Evolutionary conservation across 2,797 vertebrate species (phyloP).

Genomic region (Pangasius larnaudii): DNA sequence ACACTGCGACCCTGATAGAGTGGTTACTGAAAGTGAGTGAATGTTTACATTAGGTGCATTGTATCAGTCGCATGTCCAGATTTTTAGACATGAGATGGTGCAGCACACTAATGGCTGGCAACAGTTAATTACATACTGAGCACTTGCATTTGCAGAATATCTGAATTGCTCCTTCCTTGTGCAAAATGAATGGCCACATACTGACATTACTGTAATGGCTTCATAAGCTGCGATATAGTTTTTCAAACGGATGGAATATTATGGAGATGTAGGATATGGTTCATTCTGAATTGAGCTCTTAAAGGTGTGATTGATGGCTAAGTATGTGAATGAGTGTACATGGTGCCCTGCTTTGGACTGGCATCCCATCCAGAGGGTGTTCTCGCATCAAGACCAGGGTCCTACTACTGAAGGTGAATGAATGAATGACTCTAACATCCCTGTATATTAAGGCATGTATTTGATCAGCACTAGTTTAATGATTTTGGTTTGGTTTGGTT

Average conservation of each 20-base stretch:
- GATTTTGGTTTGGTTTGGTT: too few species aligned
- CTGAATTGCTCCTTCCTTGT: not conserved
- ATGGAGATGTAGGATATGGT: not conserved
- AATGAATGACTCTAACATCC: not conserved
- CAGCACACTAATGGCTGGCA: not conserved
- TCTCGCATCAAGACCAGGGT: not conserved
- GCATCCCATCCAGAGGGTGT: not conserved
- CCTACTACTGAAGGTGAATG: not conserved
- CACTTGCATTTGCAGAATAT: not conserved
- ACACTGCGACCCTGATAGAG: not conserved
- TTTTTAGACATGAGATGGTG: not conserved
- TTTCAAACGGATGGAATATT: not conserved
- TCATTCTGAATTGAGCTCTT: not conserved
- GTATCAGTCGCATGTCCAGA: not conserved
- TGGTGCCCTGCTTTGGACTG: not conserved
- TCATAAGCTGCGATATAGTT: not conserved
- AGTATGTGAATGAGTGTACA: not conserved
- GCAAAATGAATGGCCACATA: not conserved
- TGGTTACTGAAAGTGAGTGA: not conserved
- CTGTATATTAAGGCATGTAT: not conserved
- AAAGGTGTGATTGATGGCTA: not conserved
- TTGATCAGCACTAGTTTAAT: not conserved
- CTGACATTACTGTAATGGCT: conserved; percentile 1
- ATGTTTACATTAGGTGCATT: not conserved
- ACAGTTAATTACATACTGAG: not conserved